Evolutionary conservation across 2,888 invertebrate genomes (phyloP), one percentile per base, ranked within the genome.

Genomic region (Polydesmus complanatus): DNA sequence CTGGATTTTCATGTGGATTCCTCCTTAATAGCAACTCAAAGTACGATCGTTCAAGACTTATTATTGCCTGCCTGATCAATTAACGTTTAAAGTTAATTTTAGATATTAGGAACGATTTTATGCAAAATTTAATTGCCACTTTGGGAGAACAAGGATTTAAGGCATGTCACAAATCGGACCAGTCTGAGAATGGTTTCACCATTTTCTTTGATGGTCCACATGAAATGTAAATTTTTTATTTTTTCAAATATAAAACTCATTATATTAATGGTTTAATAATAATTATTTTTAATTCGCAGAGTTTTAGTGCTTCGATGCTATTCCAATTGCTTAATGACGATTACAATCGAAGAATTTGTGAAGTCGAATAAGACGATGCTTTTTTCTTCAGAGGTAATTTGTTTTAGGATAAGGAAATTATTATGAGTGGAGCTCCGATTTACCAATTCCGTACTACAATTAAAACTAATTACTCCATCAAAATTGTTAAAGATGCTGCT

Each of bases 311-410:
- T 59, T 54, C 49, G 50, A 50, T 23, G 26, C n/a, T 53, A 59
- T 53, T n/a, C 62, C 23, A 54, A 48, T 1, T 21, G 48, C 18
- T 47, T 55, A 2, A 1, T 49, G 8, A 53, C 53, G 14, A 8
- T 54, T n/a, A 26, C 56, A 25, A 55, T 55, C 21, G 54, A 61
- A 54, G 81, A 85, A 84, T 80, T 77, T 72, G 78, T 80, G 77
- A 83, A 82, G 76, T 78, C 82, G 76, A 81, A 88, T 82, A 87
- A 88, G 81, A 81, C 80, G 74, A 83, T 82, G 73, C 78, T 86
- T 76, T 80, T 80, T 74, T 78, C 81, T 73, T 81, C 81, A 74
- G 79, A 86, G 79, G 81, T 82, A 75, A 83, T 84, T 73, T 79
- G 80, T 74, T 82, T 86, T 75, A 81, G 85, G n/a, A n/a, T n/a